These are phyloP conservation scores for Xyrauchen texanus DNA, from an alignment of 2,113 vertebrate species.

Conservation along the genomic window DNA sequence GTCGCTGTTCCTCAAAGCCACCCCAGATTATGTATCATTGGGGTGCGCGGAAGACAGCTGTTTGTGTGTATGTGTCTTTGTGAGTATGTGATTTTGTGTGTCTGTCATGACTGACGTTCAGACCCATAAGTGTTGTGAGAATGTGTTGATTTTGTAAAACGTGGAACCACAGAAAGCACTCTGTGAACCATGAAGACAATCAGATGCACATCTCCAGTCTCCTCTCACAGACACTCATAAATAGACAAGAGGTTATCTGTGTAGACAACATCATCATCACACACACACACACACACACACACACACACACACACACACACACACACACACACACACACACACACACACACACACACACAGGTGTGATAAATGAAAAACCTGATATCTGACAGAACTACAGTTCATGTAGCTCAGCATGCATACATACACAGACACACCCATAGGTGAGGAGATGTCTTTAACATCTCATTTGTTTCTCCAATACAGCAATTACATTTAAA, in stretches of 20 bases:
- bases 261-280: conserved; percentile 23
- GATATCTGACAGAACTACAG: background rate
- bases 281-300: background rate
- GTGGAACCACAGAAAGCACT: background rate
- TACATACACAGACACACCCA: conserved; percentile 18
- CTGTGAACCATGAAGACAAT: conserved; percentile 38
- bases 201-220: conserved; percentile 8
- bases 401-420: background rate
- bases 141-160: conserved; percentile 16
- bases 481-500: background rate
- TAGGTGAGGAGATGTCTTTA: background rate
- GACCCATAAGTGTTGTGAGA: background rate
- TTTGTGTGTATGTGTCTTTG: conserved; percentile 16
- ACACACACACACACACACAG: conserved; percentile 33
- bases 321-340: too few species aligned
- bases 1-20: conserved; percentile 48
- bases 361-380: conserved; percentile 26
- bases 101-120: conserved; percentile 3
- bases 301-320: background rate
- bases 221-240: conserved; percentile 19
- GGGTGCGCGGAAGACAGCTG: conserved; percentile 33
- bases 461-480: conserved; percentile 3
- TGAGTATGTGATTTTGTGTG: background rate
- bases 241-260: conserved; percentile 40
- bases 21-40: conserved; percentile 48